Evolutionary conservation across 2,113 vertebrate species (phyloP), one percentile per base, ranked within the genome.

Genomic region (Polypterus bichir): DNA sequence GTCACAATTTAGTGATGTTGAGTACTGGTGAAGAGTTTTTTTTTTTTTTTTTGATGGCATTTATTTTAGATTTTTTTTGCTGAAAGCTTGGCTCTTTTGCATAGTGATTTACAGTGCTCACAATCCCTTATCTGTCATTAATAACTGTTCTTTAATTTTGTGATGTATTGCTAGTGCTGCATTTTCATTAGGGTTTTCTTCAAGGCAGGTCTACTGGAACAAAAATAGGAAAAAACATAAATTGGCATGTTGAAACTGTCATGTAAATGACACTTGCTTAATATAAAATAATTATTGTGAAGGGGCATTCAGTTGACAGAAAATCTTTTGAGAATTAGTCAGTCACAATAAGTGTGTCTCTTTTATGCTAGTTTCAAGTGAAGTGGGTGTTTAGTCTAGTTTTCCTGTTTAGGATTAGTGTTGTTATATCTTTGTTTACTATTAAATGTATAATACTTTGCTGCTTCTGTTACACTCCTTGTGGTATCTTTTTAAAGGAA

Each of bases 241-340:
- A 66, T 65, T 65, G 64, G 64, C 51, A 44, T 66, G 64, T 66
- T 66, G 44, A 62, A 57, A 44, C 64, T 65, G 64, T 65, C 59
- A 56, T 60, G 57, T 65, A 59, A 56, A 60, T 56, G 55, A 44
- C 54, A 11, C 64, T 65, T 65, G 54, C 61, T 56, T 47, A 61
- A 56, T 62, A 57, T 56, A 27, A 48, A 66, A 55, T 62, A 66
- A 66, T 66, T 61, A 66, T 59, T 11, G 54, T 46, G 47, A 44
- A 57, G 54, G 46, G 49, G 56, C 54, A 57, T 48, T 44, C 47
- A 60, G 44, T 9, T 55, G 64, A 65, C 64, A 65, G 59, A 46
- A 11, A 56, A 47, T 55, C 60, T 47, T 53, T 44, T 61, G 64
- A 54, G 64, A 66, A 62, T 57, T 46, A 47, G 47, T 52, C 54